Conservation (phyloP, 2,888 invertebrate genomes). For the Philonicus albiceps region DNA sequence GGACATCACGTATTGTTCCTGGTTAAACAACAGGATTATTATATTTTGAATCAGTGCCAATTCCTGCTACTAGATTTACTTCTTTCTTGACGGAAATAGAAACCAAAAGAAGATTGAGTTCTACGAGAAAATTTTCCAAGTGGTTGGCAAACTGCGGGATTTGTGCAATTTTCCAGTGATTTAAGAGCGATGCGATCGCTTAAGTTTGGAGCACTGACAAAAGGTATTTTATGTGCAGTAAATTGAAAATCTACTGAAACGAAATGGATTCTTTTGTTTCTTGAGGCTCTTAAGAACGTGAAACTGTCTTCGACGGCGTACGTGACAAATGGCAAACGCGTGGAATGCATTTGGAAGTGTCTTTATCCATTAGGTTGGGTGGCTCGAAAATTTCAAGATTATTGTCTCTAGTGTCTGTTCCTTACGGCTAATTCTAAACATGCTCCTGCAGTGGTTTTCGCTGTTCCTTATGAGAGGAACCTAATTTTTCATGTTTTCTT, state of each 20-base stretch:
- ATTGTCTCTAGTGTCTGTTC: background rate
- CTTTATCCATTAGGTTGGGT: background rate
- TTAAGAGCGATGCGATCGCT: slow-evolving; percentile 41
- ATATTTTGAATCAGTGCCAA: slow-evolving; percentile 53
- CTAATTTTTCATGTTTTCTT: background rate
- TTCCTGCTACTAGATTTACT: slow-evolving; percentile 45
- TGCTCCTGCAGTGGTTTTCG: background rate
- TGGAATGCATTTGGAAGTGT: background rate
- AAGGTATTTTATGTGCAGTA: slow-evolving; percentile 37
- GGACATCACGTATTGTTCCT: slow-evolving; percentile 41
- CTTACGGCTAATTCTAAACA: background rate
- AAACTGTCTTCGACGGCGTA: background rate
- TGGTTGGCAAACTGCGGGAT: slow-evolving; percentile 47
- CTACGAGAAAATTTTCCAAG: slow-evolving; percentile 43
- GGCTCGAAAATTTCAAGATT: background rate
- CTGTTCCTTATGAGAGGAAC: background rate
- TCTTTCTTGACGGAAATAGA: slow-evolving; percentile 36
- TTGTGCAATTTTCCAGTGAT: slow-evolving; percentile 47
- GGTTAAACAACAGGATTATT: slow-evolving; percentile 52
- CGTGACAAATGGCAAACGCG: slow-evolving; percentile 8
- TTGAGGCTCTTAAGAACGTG: background rate
- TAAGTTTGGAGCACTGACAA: slow-evolving; percentile 30
- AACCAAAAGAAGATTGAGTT: slow-evolving; percentile 33
- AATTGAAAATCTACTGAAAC: slow-evolving; percentile 32
- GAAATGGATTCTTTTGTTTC: slow-evolving; percentile 25